Evolutionary conservation across 2,888 invertebrate genomes (phyloP).

Genomic region (Macropis europaea): DNA sequence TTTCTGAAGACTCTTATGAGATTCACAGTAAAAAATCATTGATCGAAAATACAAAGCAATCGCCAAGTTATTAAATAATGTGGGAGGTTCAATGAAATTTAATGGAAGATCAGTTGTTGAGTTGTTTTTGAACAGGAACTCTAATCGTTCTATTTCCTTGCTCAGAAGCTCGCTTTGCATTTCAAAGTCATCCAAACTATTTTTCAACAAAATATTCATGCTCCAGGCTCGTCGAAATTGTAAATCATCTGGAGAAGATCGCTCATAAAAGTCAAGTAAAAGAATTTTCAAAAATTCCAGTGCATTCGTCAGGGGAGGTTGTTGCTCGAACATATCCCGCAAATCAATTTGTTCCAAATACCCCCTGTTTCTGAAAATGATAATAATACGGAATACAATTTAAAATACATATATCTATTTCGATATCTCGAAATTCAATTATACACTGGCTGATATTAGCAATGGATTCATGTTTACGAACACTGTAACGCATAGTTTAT

Average conservation of each 20-base stretch:
- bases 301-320: constrained; percentile 9
- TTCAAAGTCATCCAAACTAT: constrained; percentile 20
- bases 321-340: background rate
- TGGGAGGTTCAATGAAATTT: background rate
- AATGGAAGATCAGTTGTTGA: constrained; percentile 3
- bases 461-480: no score
- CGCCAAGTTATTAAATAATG: constrained; percentile 8
- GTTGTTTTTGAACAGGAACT: constrained; percentile 24
- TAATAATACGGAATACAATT: background rate
- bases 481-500: no score
- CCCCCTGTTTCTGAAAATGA: constrained; percentile 1
- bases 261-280: constrained; percentile 79
- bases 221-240: constrained; percentile 73
- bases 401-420: no score
- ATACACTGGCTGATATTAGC: no score
- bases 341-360: constrained; percentile 9
- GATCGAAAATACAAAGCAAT: constrained; percentile 19
- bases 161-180: constrained; percentile 52
- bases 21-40: background rate
- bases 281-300: constrained; percentile 70
- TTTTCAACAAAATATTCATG: constrained; percentile 32
- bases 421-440: no score
- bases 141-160: constrained; percentile 50
- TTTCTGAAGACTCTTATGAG: background rate
- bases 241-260: constrained; percentile 76